Conservation (phyloP, 2,888 invertebrate species). For the Diarsia dahlii region DNA sequence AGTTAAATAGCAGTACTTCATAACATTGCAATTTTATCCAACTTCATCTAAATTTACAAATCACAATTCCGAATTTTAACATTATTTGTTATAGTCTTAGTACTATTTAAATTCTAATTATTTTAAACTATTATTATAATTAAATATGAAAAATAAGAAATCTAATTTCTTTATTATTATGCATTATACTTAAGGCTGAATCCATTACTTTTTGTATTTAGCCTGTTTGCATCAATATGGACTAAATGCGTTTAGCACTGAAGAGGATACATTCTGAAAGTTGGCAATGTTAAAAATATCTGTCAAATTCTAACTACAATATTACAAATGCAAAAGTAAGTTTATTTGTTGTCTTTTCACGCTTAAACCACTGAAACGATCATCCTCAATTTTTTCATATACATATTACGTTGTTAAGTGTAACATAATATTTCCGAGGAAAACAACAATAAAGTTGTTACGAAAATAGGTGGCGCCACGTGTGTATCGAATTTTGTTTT, state of each 20-base stretch:
- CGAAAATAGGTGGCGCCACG: too few species aligned
- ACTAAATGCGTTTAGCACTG: background rate
- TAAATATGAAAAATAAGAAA: slow-evolving; percentile 65
- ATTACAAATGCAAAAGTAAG: too few species aligned
- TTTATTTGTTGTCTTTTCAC: too few species aligned
- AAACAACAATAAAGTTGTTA: too few species aligned
- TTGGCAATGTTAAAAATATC: too few species aligned
- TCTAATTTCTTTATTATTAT: slow-evolving; percentile 61
- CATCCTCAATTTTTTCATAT: too few species aligned
- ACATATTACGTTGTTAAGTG: too few species aligned
- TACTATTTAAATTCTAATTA: slow-evolving; percentile 46
- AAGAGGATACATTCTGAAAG: too few species aligned
- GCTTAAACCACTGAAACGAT: too few species aligned
- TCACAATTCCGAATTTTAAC: slow-evolving; percentile 40
- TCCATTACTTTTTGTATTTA: slow-evolving; percentile 22
- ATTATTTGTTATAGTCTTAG: slow-evolving; percentile 43
- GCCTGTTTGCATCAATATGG: background rate
- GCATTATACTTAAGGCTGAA: slow-evolving; percentile 39
- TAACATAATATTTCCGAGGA: too few species aligned
- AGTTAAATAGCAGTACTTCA: slow-evolving; percentile 10
- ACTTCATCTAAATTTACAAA: slow-evolving; percentile 7
- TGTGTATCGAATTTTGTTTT: too few species aligned
- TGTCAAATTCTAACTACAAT: too few species aligned
- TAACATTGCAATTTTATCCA: slow-evolving; percentile 31
- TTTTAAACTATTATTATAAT: slow-evolving; percentile 29